phyloP scores from a whole-genome alignment of 2,797 vertebrate genomes.

The Leptoclinus maculatus region DNA sequence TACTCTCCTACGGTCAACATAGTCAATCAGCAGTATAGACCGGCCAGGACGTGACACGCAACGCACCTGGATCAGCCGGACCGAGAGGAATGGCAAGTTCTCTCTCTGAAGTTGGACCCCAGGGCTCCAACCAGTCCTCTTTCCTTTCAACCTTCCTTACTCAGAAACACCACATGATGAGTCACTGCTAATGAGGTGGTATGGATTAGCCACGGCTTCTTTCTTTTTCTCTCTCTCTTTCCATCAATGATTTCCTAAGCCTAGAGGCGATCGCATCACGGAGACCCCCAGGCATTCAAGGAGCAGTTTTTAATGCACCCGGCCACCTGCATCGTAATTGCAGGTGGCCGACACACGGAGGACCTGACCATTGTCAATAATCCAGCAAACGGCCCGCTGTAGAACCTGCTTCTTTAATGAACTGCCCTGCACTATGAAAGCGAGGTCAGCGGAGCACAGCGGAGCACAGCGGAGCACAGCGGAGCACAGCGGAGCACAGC shows the following conservation, averaged over 20 bases:
- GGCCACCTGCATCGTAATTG: constrained; percentile 30
- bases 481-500: constrained; percentile 14
- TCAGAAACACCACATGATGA: constrained; percentile 40
- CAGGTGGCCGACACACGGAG: constrained; percentile 28
- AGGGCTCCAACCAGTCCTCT: neutral
- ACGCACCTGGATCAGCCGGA: neutral
- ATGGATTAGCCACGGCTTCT: constrained; percentile 54
- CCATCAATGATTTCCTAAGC: constrained; percentile 48
- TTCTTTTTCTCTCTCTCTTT: constrained; percentile 27
- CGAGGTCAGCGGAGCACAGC: constrained; percentile 33
- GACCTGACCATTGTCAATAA: constrained; percentile 52
- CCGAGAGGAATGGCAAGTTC: neutral
- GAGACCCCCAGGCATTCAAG: constrained; percentile 20
- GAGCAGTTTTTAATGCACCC: constrained; percentile 37
- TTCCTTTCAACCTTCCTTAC: constrained; percentile 29
- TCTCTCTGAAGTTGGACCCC: constrained; percentile 12
- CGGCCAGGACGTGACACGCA: neutral
- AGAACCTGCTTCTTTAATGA: constrained; percentile 59
- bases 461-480: neutral
- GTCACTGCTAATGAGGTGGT: constrained; percentile 60
- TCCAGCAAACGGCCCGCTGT: constrained; percentile 42
- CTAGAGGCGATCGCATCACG: constrained; percentile 33
- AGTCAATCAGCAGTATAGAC: constrained; percentile 8
- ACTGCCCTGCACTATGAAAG: constrained; percentile 51
- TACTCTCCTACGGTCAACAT: neutral